Percentiles rank a stretch among this genome's conserved stretches.
These are phyloP conservation scores for Thalassophryne amazonica DNA, from an alignment of 2,797 vertebrate species.

Conservation along the genomic window DNA sequence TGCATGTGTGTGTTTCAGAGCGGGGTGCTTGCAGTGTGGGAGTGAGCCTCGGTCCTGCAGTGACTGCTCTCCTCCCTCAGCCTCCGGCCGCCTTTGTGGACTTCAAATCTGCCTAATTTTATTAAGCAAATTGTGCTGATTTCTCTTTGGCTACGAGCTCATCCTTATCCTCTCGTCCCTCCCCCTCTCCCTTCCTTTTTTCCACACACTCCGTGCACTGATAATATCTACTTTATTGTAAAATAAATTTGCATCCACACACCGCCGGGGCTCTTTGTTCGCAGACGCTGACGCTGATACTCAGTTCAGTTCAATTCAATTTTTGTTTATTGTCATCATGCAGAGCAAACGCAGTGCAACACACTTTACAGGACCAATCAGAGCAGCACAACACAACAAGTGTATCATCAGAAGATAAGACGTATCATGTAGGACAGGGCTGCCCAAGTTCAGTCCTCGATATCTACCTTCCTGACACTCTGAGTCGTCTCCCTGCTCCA, in stretches of 20 bases:
- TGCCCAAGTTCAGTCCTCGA: no score
- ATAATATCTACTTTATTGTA: slow-evolving; percentile 8
- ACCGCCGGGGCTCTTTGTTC: no score
- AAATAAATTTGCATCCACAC: background rate
- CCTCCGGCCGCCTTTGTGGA: slow-evolving; percentile 60
- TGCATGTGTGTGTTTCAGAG: slow-evolving; percentile 20
- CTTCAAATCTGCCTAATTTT: slow-evolving; percentile 76
- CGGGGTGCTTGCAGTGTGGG: slow-evolving; percentile 15
- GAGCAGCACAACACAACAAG: no score
- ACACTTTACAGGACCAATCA: no score
- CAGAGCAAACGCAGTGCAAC: no score
- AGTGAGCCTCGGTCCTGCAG: slow-evolving; percentile 24
- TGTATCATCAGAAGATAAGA: no score
- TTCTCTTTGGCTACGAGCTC: slow-evolving; percentile 65
- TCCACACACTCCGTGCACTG: background rate
- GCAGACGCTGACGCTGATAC: no score
- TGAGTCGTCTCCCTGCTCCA: no score
- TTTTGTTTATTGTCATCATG: no score
- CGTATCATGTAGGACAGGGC: no score
- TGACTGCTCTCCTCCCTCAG: slow-evolving; percentile 42
- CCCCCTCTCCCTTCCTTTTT: slow-evolving; percentile 18
- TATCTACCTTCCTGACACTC: no score
- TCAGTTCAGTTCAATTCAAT: no score
- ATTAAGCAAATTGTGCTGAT: slow-evolving; percentile 81
- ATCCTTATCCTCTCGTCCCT: slow-evolving; percentile 53